Percentiles rank a stretch among this genome's conserved stretches.
These are phyloP conservation scores for Ellobius talpinus DNA, from an alignment of 2,113 vertebrate species.

Conservation along the genomic window DNA sequence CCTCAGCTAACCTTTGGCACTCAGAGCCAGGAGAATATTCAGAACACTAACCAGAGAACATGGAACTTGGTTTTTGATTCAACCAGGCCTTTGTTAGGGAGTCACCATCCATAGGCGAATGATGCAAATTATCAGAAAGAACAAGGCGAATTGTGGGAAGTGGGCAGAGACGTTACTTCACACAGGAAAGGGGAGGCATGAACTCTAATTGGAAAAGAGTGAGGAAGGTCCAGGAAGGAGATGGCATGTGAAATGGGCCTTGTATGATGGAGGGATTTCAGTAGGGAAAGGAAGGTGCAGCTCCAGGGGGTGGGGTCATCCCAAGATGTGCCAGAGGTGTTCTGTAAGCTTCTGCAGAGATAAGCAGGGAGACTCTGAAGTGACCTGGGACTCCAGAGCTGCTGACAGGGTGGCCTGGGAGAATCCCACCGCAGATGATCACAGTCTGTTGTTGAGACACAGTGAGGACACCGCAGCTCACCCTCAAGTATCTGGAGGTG, in stretches of 20 bases:
- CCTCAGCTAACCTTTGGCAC: background rate
- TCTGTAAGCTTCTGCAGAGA: background rate
- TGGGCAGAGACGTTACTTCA: background rate
- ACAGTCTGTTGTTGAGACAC: background rate
- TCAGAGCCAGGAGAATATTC: background rate
- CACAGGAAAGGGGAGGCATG: background rate
- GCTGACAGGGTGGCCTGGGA: background rate
- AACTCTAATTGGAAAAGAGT: background rate
- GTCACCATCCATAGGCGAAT: background rate
- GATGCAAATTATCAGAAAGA: background rate
- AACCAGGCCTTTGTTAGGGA: background rate
- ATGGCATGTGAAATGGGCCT: background rate
- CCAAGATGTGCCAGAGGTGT: background rate
- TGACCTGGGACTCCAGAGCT: background rate
- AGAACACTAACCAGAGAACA: background rate
- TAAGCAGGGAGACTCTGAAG: background rate
- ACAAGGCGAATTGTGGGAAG: background rate
- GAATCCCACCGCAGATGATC: background rate
- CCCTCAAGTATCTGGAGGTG: background rate
- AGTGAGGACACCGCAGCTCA: background rate
- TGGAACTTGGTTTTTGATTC: background rate
- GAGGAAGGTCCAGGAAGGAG: background rate
- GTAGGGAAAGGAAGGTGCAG: background rate
- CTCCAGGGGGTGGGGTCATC: accelerated
- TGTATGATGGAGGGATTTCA: background rate